Percentiles rank a stretch among this genome's conserved stretches.
Conservation (phyloP, 2,113 vertebrate species). For the Hiodon alosoides region DNA sequence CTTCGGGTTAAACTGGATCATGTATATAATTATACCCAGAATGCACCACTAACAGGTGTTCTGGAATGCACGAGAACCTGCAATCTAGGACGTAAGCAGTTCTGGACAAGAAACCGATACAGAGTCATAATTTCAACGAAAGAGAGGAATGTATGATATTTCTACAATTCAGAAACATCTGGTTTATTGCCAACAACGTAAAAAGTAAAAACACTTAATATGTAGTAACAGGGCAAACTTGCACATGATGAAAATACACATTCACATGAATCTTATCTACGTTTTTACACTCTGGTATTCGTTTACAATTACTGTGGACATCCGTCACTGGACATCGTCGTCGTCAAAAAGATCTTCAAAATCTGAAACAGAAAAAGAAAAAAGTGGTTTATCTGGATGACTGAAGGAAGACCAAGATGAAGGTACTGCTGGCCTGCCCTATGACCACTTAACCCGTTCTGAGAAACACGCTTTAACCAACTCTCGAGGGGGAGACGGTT, state of each 20-base stretch:
- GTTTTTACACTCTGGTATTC: too few species aligned
- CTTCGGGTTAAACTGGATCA: slow-evolving; percentile 17
- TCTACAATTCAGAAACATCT: slow-evolving; percentile 51
- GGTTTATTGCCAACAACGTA: slow-evolving; percentile 59
- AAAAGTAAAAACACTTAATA: neutral
- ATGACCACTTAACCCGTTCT: too few species aligned
- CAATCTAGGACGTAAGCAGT: slow-evolving; percentile 56
- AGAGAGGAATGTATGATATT: slow-evolving; percentile 51
- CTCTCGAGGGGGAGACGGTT: too few species aligned
- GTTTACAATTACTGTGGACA: neutral
- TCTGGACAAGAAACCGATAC: slow-evolving; percentile 52
- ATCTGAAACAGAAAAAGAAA: slow-evolving; percentile 51
- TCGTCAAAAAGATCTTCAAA: slow-evolving; percentile 88
- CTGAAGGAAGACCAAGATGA: too few species aligned
- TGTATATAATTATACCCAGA: slow-evolving; percentile 59
- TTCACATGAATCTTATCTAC: too few species aligned
- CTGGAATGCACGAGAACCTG: slow-evolving; percentile 45
- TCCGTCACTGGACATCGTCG: slow-evolving; percentile 77
- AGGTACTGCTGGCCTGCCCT: too few species aligned
- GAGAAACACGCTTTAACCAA: too few species aligned
- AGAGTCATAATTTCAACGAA: slow-evolving; percentile 55
- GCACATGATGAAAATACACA: too few species aligned
- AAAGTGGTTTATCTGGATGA: too few species aligned
- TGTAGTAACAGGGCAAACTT: too few species aligned
- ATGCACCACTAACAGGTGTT: slow-evolving; percentile 57